A percentile compares a stretch with the other conserved stretches of the same genome.
Evolutionary conservation across 2,888 invertebrate genomes (phyloP).

Genomic region (Pegoplata infirma): DNA sequence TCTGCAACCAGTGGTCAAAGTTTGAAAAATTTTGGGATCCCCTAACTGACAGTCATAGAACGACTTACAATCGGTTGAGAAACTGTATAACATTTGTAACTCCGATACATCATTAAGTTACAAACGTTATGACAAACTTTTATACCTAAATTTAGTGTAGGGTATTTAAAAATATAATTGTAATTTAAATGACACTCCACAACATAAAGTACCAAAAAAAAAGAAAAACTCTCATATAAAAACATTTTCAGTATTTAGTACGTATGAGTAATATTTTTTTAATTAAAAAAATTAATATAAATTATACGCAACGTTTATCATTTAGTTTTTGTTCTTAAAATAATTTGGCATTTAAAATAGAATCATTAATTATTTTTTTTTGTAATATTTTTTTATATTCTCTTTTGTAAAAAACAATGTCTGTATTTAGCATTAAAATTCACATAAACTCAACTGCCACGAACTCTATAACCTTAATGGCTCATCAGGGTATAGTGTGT

Average conservation of each 20-base stretch:
- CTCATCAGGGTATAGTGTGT: slow-evolving; percentile 45
- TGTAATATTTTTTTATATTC: neutral
- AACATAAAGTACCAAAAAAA: no score
- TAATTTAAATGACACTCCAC: neutral
- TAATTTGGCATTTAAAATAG: neutral
- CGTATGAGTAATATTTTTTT: slow-evolving; percentile 17
- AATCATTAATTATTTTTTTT: slow-evolving; percentile 25
- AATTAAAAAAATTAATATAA: slow-evolving; percentile 15
- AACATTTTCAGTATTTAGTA: neutral
- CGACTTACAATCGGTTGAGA: no score
- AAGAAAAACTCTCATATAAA: neutral
- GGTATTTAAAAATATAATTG: no score
- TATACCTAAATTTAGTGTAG: no score
- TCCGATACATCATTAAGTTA: no score
- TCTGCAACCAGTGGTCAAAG: no score
- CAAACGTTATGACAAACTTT: no score
- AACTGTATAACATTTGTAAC: no score
- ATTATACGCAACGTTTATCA: slow-evolving; percentile 3
- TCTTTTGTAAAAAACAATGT: neutral
- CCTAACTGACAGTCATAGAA: no score
- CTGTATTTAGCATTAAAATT: slow-evolving; percentile 29
- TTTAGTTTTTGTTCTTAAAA: neutral
- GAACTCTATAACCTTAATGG: slow-evolving; percentile 27
- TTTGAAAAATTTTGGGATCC: no score
- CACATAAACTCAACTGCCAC: slow-evolving; percentile 23